phyloP scores from a whole-genome alignment of 2,888 invertebrate species.

The Griposia aprilina region DNA sequence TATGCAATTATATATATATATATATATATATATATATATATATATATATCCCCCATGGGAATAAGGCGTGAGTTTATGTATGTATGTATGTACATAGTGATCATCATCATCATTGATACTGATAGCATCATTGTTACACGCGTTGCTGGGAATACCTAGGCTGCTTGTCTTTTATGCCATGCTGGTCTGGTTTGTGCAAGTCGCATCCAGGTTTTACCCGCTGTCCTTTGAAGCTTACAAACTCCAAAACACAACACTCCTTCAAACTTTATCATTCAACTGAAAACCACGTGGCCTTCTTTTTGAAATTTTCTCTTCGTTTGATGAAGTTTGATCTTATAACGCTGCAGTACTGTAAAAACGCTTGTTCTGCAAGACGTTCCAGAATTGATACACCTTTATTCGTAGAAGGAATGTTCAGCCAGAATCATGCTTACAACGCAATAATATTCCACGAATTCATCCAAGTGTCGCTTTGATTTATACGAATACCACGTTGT shows the following conservation, averaged over 20 bases:
- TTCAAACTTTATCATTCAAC: not conserved
- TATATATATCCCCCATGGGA: too few relatives aligned
- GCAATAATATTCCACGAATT: constrained; percentile 53
- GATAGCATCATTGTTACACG: not conserved
- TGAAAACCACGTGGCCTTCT: not conserved
- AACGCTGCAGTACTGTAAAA: not conserved
- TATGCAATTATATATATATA: too few relatives aligned
- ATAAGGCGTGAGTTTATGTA: too few relatives aligned
- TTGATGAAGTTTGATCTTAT: too few relatives aligned
- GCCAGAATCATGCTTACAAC: constrained; percentile 33
- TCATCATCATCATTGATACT: not conserved
- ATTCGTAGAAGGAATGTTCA: constrained; percentile 38
- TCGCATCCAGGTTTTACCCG: too few relatives aligned
- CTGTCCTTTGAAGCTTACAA: not conserved
- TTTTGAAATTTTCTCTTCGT: not conserved
- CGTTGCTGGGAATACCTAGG: too few relatives aligned
- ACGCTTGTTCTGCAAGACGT: not conserved
- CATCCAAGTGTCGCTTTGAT: constrained; percentile 63
- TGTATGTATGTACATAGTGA: not conserved
- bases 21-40: too few relatives aligned
- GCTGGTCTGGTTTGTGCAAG: not conserved
- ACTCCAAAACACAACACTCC: not conserved
- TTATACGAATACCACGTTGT: constrained; percentile 66
- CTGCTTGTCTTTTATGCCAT: not conserved
- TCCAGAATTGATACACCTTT: not conserved